A percentile compares a stretch with the other conserved stretches of the same genome.
Evolutionary conservation across 1,140 invertebrate species (phyloP).

Genomic region (Bombus vancouverensis): DNA sequence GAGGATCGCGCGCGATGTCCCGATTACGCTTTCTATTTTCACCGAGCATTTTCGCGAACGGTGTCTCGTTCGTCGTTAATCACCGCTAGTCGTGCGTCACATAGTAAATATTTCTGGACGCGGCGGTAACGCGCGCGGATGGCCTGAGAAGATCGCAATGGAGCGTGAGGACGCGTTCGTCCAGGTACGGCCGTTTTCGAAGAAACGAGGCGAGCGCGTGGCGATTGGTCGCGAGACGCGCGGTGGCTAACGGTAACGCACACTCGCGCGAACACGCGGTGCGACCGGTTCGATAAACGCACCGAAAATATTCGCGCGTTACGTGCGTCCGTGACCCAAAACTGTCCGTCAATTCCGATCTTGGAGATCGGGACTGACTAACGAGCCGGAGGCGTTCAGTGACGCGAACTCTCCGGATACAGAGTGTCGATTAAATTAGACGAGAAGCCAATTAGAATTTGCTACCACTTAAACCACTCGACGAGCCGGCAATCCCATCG

Average conservation of each 20-base stretch:
- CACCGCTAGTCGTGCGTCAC: conserved; percentile 24
- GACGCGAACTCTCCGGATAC: conserved; percentile 2
- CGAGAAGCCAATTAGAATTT: conserved; percentile 26
- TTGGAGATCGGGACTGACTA: conserved; percentile 24
- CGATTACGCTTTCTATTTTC: conserved; percentile 64
- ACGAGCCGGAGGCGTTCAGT: conserved; percentile 7
- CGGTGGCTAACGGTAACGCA: conserved; percentile 54
- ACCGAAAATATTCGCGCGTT: conserved; percentile 59
- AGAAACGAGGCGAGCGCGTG: not conserved
- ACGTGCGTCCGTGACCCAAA: conserved; percentile 74
- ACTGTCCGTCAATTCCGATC: conserved; percentile 65
- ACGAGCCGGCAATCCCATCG: not conserved
- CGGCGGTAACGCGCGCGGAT: not conserved
- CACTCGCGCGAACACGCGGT: conserved; percentile 25
- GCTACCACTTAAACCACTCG: not conserved
- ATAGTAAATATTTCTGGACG: conserved; percentile 54
- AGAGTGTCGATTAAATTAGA: conserved; percentile 30
- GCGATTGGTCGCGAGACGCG: not conserved
- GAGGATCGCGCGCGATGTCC: conserved; percentile 22
- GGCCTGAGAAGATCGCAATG: not conserved
- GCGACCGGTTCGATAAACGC: conserved; percentile 35
- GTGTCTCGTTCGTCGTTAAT: conserved; percentile 11
- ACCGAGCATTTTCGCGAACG: conserved; percentile 5
- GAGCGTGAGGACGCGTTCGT: not conserved
- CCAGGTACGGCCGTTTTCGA: conserved; percentile 28